A percentile compares a stretch with the other conserved stretches of the same genome.
phyloP scores from a whole-genome alignment of 1,140 invertebrate species.

The Augochlora pura region DNA sequence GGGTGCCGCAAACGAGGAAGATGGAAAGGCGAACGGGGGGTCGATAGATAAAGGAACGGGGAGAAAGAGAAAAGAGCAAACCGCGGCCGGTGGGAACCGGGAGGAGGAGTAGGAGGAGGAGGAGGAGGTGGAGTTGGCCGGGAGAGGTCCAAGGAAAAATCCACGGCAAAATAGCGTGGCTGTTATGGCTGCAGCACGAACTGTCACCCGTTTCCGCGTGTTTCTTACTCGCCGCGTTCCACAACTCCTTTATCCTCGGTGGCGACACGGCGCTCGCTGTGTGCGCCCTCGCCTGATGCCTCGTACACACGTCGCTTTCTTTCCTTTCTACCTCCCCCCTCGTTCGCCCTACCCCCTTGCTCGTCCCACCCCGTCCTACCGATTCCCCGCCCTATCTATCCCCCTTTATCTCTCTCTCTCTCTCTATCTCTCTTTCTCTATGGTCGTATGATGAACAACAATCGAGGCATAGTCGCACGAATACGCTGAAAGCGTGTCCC shows the following conservation, averaged over 20 bases:
- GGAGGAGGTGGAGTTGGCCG: conserved; percentile 15
- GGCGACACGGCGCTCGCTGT: conserved; percentile 60
- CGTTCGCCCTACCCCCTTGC: conserved; percentile 19
- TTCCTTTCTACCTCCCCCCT: conserved; percentile 11
- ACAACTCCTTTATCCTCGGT: conserved; percentile 73
- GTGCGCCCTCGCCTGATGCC: conserved; percentile 50
- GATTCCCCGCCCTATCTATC: conserved; percentile 4
- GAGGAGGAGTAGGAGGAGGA: neutral
- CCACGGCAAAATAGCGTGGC: conserved; percentile 76
- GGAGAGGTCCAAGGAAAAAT: conserved; percentile 59
- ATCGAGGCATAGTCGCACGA: conserved; percentile 53
- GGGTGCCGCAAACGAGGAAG: conserved; percentile 57
- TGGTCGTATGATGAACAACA: conserved; percentile 60
- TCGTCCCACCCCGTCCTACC: neutral
- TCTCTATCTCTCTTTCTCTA: conserved; percentile 45
- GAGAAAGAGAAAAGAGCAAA: conserved; percentile 15
- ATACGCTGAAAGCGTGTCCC: conserved; percentile 61
- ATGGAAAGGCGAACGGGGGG: conserved; percentile 36
- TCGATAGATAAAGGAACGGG: conserved; percentile 39
- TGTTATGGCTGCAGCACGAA: conserved; percentile 76
- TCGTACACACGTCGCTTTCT: conserved; percentile 40
- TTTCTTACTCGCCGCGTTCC: conserved; percentile 75
- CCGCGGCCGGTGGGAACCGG: neutral
- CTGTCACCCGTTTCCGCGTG: conserved; percentile 79
- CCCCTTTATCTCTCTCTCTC: conserved; percentile 45